Conservation (phyloP, 53 echinoderm and acorn worm species). For the Temnopleurus reevesii region DNA sequence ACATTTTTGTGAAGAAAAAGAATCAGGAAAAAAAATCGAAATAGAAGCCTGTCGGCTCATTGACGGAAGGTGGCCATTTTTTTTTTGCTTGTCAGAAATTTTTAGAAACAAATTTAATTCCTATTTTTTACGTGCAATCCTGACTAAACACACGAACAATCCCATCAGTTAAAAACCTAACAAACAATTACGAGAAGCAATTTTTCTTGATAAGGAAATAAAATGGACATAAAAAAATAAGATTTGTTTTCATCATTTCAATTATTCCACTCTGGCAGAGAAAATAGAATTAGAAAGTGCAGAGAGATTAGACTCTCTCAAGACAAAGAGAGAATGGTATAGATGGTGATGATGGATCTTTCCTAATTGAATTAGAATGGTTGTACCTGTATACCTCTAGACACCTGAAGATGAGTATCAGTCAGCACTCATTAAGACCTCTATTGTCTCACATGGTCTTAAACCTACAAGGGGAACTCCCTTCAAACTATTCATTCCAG, state of each 20-base stretch:
- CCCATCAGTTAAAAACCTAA: no score
- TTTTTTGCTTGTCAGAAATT: no score
- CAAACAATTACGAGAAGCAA: no score
- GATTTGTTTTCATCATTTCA: slow-evolving; percentile 25
- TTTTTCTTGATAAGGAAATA: no score
- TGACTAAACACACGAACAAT: no score
- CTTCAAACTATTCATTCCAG: background rate
- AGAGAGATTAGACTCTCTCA: slow-evolving; percentile 13
- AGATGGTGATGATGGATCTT: slow-evolving; percentile 16
- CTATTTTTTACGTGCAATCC: no score
- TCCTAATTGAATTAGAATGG: slow-evolving; percentile 43
- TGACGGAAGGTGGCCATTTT: no score
- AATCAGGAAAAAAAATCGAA: no score
- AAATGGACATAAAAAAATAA: no score
- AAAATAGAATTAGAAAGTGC: background rate
- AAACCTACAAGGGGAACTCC: background rate
- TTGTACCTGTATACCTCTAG: background rate
- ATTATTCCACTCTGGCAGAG: background rate
- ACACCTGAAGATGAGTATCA: slow-evolving; percentile 24
- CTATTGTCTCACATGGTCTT: background rate
- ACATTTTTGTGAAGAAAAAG: no score
- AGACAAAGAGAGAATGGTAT: slow-evolving; percentile 1
- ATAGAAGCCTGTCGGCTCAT: no score
- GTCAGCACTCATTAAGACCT: slow-evolving; percentile 23
- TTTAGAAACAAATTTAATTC: no score